Conservation (phyloP, 1,140 invertebrate species). For the Drosophila tsacasi region DNA sequence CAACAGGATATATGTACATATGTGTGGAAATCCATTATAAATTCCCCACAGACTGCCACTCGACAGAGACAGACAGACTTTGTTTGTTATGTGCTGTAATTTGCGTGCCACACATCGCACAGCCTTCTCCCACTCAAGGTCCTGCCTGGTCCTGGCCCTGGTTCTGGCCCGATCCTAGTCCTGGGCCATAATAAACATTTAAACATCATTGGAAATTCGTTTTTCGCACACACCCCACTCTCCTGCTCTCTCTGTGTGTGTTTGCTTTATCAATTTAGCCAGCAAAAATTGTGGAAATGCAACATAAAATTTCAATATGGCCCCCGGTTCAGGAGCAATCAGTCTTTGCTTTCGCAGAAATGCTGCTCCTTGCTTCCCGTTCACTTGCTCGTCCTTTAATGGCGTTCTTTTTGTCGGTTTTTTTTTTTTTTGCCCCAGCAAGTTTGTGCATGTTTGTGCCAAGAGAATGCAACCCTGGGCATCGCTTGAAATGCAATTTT, state of each 20-base stretch:
- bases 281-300: slow-evolving; percentile 54
- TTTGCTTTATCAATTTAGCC: slow-evolving; percentile 72
- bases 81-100: slow-evolving; percentile 78
- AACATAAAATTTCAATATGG: slow-evolving; percentile 56
- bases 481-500: slow-evolving; percentile 35
- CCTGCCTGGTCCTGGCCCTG: slow-evolving; percentile 5
- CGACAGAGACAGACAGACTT: slow-evolving; percentile 37
- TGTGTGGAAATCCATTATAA: slow-evolving; percentile 65
- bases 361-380: background rate
- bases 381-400: background rate
- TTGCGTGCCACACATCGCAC: slow-evolving; percentile 57
- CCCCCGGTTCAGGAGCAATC: slow-evolving; percentile 22
- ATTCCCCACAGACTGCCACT: slow-evolving; percentile 63
- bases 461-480: slow-evolving; percentile 19
- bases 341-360: slow-evolving; percentile 13
- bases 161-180: slow-evolving; percentile 16
- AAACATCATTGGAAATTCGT: slow-evolving; percentile 75
- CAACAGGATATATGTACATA: background rate
- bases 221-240: slow-evolving; percentile 13
- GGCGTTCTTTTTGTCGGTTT: background rate
- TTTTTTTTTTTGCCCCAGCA: background rate
- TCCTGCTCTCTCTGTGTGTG: too few species aligned
- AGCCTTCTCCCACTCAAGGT: slow-evolving; percentile 23
- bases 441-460: slow-evolving; percentile 22
- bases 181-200: slow-evolving; percentile 69